A percentile compares a stretch with the other conserved stretches of the same genome.
Evolutionary conservation across 2,113 vertebrate species (phyloP).

Genomic region (Balaenoptera acutorostrata): DNA sequence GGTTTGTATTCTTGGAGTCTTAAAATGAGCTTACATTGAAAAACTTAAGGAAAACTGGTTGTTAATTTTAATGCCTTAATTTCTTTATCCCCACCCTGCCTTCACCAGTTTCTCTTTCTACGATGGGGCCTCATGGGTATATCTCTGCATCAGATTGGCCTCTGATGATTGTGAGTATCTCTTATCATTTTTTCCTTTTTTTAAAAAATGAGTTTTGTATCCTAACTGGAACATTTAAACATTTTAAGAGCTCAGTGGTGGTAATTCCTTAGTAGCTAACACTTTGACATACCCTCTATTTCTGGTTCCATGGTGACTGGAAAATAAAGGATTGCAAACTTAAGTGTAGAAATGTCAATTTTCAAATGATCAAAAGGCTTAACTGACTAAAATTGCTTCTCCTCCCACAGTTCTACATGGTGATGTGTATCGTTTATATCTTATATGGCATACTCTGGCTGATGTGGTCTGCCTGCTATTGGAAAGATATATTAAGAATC

Average conservation of each 20-base stretch:
- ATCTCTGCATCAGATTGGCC: conserved; percentile 93
- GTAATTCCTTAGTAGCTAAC: background rate
- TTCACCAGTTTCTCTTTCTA: conserved; percentile 85
- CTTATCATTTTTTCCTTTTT: background rate
- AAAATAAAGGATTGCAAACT: background rate
- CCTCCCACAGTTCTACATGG: conserved; percentile 88
- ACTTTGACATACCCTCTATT: background rate
- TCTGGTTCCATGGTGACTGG: background rate
- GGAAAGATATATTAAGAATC: conserved; percentile 91
- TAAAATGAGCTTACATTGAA: background rate
- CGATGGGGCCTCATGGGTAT: conserved; percentile 88
- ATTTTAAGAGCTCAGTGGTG: background rate
- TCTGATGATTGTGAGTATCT: conserved; percentile 90
- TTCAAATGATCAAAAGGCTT: background rate
- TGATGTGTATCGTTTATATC: conserved; percentile 91
- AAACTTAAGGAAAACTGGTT: background rate
- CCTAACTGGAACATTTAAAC: background rate
- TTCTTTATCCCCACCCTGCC: background rate
- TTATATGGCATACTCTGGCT: conserved; percentile 89
- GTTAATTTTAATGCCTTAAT: conserved; percentile 6
- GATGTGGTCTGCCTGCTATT: conserved; percentile 89
- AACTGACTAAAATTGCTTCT: conserved; percentile 3
- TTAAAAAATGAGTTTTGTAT: background rate
- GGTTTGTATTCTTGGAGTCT: background rate
- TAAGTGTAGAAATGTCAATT: background rate